Percentiles rank a stretch among this genome's conserved stretches.
These are phyloP conservation scores for Condylostylus longicornis DNA, from an alignment of 1,140 invertebrate species.

Conservation along the genomic window DNA sequence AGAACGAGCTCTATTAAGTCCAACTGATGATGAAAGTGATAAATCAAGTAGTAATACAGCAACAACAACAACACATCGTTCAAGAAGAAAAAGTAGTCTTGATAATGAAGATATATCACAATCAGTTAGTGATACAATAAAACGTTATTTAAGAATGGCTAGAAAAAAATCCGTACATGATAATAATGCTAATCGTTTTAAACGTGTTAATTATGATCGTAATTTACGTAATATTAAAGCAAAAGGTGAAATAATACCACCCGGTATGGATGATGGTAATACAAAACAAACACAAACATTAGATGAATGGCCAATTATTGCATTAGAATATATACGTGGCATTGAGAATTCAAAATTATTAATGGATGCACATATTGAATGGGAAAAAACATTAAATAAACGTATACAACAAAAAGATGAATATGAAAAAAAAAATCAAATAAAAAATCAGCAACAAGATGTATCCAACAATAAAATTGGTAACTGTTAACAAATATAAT, in stretches of 20 bases:
- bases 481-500: not conserved
- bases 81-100: constrained; percentile 48
- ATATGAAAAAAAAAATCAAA: constrained; percentile 9
- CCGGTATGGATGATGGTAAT: constrained; percentile 53
- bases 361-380: constrained; percentile 15
- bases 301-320: constrained; percentile 48
- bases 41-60: constrained; percentile 1
- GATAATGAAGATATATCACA: constrained; percentile 71
- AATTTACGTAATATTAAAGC: constrained; percentile 70
- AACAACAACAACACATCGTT: constrained; percentile 11
- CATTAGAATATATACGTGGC: constrained; percentile 20
- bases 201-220: constrained; percentile 74
- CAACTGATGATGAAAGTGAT: constrained; percentile 16
- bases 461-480: not conserved
- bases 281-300: constrained; percentile 60
- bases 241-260: constrained; percentile 55
- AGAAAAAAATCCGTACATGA: constrained; percentile 68
- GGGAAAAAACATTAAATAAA: constrained; percentile 16
- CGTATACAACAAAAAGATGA: constrained; percentile 15
- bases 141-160: constrained; percentile 67
- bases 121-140: constrained; percentile 71
- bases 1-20: constrained; percentile 8
- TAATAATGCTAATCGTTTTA: constrained; percentile 65
- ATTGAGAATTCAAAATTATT: constrained; percentile 13
- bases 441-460: not conserved